A percentile compares a stretch with the other conserved stretches of the same genome.
These are phyloP conservation scores for Canis aureus DNA, from an alignment of 2,113 vertebrate species.

Conservation along the genomic window DNA sequence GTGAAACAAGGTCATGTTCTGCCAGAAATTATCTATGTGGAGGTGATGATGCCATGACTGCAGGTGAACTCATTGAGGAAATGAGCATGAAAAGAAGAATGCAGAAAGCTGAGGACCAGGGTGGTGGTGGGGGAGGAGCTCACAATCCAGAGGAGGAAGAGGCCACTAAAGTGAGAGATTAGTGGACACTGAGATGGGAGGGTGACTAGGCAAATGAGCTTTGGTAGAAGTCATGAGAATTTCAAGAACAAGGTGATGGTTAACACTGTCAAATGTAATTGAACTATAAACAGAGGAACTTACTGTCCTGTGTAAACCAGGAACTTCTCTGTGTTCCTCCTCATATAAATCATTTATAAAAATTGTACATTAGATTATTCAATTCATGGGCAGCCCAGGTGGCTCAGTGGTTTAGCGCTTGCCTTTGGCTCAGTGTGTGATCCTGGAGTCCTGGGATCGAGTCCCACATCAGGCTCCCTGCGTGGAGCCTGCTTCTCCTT, in stretches of 20 bases:
- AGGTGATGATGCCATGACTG: slow-evolving; percentile 12
- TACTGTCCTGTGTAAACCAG: neutral
- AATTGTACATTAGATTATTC: neutral
- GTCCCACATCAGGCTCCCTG: too few species aligned
- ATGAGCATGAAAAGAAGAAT: slow-evolving; percentile 55
- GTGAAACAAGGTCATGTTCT: slow-evolving; percentile 28
- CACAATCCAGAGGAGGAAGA: neutral
- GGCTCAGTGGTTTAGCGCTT: too few species aligned
- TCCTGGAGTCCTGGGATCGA: too few species aligned
- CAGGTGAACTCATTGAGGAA: slow-evolving; percentile 58
- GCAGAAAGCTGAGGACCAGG: neutral
- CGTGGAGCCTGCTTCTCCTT: too few species aligned
- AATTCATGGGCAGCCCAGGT: neutral
- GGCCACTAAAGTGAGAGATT: neutral
- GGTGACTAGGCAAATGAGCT: neutral
- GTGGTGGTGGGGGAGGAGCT: neutral
- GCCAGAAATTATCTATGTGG: neutral
- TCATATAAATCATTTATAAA: slow-evolving; percentile 24
- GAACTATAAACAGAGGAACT: neutral
- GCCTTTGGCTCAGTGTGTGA: too few species aligned
- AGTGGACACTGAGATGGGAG: neutral
- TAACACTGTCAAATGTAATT: neutral
- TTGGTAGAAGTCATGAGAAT: neutral
- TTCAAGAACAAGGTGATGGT: slow-evolving; percentile 35
- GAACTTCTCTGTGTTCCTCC: neutral